Evolutionary conservation across 2,888 invertebrate genomes (phyloP).

Genomic region (Drosophila neotestacea): DNA sequence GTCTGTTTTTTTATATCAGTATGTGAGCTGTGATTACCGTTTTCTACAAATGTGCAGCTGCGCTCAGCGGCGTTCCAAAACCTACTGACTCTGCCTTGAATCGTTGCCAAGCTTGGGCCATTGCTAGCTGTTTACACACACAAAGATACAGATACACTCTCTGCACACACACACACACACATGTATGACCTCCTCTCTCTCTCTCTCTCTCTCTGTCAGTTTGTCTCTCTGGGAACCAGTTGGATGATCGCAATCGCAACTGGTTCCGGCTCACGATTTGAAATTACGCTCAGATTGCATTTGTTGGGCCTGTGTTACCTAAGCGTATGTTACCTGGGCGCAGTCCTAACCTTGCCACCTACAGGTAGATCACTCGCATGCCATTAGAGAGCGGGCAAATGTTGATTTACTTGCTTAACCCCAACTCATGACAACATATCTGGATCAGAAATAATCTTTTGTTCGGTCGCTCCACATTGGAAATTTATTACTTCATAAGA

Average conservation of each 20-base stretch:
- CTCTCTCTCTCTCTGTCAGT: constrained; percentile 6
- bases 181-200: constrained; percentile 2
- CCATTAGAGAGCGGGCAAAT: constrained; percentile 42
- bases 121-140: constrained; percentile 29
- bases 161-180: neutral
- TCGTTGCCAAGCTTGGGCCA: constrained; percentile 26
- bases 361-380: constrained; percentile 39
- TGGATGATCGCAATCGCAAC: constrained; percentile 58
- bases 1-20: constrained; percentile 22
- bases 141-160: constrained; percentile 13
- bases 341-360: constrained; percentile 52
- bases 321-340: constrained; percentile 52
- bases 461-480: constrained; percentile 45
- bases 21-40: constrained; percentile 57
- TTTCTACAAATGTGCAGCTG: constrained; percentile 70
- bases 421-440: constrained; percentile 40
- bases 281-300: constrained; percentile 69
- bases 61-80: constrained; percentile 82
- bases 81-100: constrained; percentile 68
- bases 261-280: constrained; percentile 65
- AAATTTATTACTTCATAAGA: constrained; percentile 74
- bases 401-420: constrained; percentile 52
- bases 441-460: constrained; percentile 55
- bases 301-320: constrained; percentile 48
- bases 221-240: constrained; percentile 51